Evolutionary conservation across 2,113 vertebrate species (phyloP).

Genomic region (Bubalus kerabau): DNA sequence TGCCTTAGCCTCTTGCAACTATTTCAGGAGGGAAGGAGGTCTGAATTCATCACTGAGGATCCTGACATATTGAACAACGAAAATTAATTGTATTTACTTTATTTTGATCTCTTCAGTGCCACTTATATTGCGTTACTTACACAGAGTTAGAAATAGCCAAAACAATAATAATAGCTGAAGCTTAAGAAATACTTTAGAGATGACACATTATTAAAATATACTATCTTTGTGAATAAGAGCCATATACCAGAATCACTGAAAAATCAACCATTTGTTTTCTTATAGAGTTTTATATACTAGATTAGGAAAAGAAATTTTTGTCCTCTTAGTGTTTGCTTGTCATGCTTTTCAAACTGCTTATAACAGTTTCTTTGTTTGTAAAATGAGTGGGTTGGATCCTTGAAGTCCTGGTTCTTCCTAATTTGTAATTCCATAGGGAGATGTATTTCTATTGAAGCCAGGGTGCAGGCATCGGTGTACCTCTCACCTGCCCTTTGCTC

Average conservation of each 20-base stretch:
- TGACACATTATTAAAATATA: not conserved
- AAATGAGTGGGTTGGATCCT: not conserved
- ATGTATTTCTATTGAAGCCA: not conserved
- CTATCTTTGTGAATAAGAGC: not conserved
- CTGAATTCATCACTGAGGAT: not conserved
- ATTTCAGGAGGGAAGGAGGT: not conserved
- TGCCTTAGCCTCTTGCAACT: not conserved
- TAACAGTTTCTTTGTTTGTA: constrained; percentile 36
- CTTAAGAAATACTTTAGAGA: not conserved
- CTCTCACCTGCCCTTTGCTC: not conserved
- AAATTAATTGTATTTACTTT: constrained; percentile 1
- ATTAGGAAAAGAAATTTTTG: constrained; percentile 17
- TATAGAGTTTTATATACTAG: not conserved
- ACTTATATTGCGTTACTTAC: not conserved
- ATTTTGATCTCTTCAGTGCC: not conserved
- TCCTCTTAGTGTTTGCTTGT: not conserved
- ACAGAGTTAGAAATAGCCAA: not conserved
- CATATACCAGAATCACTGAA: not conserved
- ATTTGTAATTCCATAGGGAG: not conserved
- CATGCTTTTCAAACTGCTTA: constrained; percentile 11
- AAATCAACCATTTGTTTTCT: not conserved
- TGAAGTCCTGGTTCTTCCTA: not conserved
- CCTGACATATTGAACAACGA: not conserved
- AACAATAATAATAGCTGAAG: not conserved
- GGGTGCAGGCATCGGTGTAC: not conserved